Percentiles rank a stretch among this genome's conserved stretches.
phyloP scores from a whole-genome alignment of 2,888 invertebrate species.

The Agapostemon virescens region DNA sequence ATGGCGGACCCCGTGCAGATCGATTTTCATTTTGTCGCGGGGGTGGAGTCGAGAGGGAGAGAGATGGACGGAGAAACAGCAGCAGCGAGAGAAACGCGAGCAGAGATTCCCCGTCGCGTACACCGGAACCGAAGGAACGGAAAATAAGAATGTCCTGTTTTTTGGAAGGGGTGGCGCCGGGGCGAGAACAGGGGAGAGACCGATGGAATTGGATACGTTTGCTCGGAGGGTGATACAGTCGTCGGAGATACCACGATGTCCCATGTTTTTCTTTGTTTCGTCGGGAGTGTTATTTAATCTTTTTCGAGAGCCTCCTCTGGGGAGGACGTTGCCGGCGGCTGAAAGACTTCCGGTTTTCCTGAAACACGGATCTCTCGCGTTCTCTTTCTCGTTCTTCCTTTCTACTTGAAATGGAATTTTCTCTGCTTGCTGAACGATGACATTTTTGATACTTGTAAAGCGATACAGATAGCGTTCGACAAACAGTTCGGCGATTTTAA shows the following conservation, averaged over 20 bases:
- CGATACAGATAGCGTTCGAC: background rate
- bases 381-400: too few relatives aligned
- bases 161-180: background rate
- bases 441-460: background rate
- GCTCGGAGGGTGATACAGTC: background rate
- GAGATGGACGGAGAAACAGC: too few relatives aligned
- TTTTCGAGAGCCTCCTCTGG: background rate
- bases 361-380: background rate
- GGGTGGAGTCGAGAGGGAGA: background rate
- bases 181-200: background rate
- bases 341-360: background rate
- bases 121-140: background rate
- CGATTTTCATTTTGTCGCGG: conserved; percentile 25
- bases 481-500: background rate
- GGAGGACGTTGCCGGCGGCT: background rate
- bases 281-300: conserved; percentile 1
- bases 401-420: background rate
- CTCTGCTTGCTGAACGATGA: background rate
- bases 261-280: background rate
- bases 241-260: background rate
- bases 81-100: conserved; percentile 2
- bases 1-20: conserved; percentile 16
- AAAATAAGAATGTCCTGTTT: conserved; percentile 17
- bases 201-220: conserved; percentile 10
- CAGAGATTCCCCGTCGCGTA: background rate